Base-by-base conservation (phyloP, 1,140 invertebrate genomes). In the Leptopilina boulardi region DNA sequence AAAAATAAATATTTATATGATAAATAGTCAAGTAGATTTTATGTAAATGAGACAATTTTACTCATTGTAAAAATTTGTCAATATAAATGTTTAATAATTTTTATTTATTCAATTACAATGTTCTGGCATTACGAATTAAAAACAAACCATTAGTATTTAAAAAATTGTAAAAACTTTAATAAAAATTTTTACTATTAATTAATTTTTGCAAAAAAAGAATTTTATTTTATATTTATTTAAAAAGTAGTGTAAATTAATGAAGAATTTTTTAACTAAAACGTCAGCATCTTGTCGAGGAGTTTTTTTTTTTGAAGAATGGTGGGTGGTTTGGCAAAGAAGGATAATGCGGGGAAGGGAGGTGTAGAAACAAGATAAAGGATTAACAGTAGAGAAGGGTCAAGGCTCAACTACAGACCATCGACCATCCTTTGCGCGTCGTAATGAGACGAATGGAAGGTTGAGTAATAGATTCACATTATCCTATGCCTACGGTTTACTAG, bases 401-500 rank as follows among this genome's bases (percentile, higher is more conserved):
- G 75, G 75, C 76, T 74, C 76, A 82, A 80, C 81, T 74, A 47
- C 71, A 79, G 75, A 56, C 77, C 84, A 83, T 82, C 79, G 75
- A 56, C 77, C 84, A 83, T 82, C 79, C 78, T 74, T 80, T 71
- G 78, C 81, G n/a, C 80, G 74, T 47, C 74, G 85, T 88, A 90
- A 89, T 87, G 86, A 88, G 86, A 89, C 85, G 82, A 82, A 85
- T 80, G 77, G 77, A n/a, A 9, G 82, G 82, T 84, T 86, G 86
- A 88, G 87, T 89, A 89, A 88, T 90, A 88, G 88, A 89, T 88
- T 87, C 85, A 79, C 82, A 89, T 89, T 90, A 89, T 85, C 80
- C 79, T 78, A 80, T 80, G 84, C 84, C 81, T 75, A 82, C 80
- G 84, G 79, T 82, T 82, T 76, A 56, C 79, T 81, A 84, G 73